Conservation (phyloP, 2,797 vertebrate species). For the Strix occidentalis region DNA sequence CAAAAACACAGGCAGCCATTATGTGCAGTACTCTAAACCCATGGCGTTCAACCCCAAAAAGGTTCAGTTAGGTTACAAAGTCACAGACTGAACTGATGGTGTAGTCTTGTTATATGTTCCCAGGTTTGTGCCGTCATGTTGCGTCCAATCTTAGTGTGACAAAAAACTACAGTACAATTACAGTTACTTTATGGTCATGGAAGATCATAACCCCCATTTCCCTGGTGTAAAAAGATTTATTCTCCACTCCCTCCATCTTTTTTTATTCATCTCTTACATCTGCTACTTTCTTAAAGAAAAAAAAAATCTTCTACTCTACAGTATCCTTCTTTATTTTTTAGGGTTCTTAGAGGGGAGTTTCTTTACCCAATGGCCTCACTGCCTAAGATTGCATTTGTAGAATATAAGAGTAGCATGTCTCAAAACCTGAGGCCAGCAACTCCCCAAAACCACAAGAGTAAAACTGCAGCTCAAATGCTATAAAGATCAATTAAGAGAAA, state of each 20-base stretch:
- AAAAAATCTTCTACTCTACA: background rate
- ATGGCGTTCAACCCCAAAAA: background rate
- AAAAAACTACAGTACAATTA: background rate
- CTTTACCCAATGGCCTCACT: background rate
- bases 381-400: background rate
- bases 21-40: too few relatives aligned
- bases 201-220: background rate
- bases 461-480: background rate
- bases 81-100: background rate
- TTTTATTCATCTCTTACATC: too few relatives aligned
- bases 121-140: background rate
- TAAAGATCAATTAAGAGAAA: background rate
- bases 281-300: background rate
- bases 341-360: background rate
- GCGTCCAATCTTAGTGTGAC: background rate
- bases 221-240: background rate
- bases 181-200: background rate
- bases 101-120: rapidly evolving
- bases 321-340: background rate
- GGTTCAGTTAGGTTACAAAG: background rate
- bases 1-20: background rate
- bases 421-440: background rate
- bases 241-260: rapidly evolving
- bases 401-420: background rate
- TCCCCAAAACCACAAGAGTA: background rate